Base-by-base conservation (phyloP, 2,797 vertebrate species). In the Ctenochaetus hawaiiensis region DNA sequence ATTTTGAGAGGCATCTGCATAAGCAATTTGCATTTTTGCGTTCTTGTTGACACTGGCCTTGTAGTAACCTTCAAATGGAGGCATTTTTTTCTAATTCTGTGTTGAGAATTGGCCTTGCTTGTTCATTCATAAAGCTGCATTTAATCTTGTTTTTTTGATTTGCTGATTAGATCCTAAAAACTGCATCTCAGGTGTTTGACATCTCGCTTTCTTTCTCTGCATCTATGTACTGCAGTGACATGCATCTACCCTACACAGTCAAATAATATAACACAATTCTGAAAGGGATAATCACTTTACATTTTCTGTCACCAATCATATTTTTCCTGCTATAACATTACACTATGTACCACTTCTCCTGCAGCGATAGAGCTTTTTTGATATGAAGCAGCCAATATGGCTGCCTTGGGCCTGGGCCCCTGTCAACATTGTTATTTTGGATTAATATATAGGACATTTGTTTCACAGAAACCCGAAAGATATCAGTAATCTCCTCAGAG, bases 201-300 rank as follows among this genome's bases (percentile, higher is more conserved):
- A 72, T 65, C 64, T 68, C 11, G 0, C 22, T n/a, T 54, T 59
- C 56, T 54, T 54, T 71, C 67, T 80, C 75, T 68, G 72, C 41
- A 54, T 81, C 79, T 73, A 82, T 69, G 77, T 65, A 75, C 68
- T 64, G 66, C 63, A 53, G 68, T 47, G 76, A 69, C 82, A 72
- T 60, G 73, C 63, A 83, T 76, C 68, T 72, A 82, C 52, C 78
- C 77, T 82, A 88, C 73, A 85, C 85, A 71, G 71, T 41, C 56
- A 63, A 81, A 70, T 59, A 62, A 67, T 78, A 63, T 87, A 83
- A 78, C 71, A 82, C 69, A 67, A 63, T 80, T 81, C 37, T 61
- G 72, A 81, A 71, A 72, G 70, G 60, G 37, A 65, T 65, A 63
- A 30, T 79, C 62, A 49, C 62, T 61, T 81, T 61, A 72, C 57